Conservation (phyloP, 1,140 invertebrate species). For the Bombus terrestris region DNA sequence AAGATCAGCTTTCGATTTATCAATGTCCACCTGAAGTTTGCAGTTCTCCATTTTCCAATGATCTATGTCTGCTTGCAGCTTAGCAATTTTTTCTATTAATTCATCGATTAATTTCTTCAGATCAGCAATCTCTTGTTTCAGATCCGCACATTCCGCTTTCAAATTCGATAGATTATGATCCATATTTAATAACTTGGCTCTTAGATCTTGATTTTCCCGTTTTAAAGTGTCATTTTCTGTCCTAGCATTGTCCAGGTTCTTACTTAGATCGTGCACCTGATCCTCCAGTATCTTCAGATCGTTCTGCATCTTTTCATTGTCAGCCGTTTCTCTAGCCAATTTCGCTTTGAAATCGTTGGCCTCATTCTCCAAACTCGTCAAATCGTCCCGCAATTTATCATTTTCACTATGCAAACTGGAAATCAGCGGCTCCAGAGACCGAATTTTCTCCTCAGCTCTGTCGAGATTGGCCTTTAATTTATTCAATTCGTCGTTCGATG, state of each 20-base stretch:
- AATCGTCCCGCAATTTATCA: conserved; percentile 40
- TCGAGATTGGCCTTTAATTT: conserved; percentile 47
- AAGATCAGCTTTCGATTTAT: conserved; percentile 56
- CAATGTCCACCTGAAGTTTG: conserved; percentile 52
- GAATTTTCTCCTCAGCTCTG: conserved; percentile 41
- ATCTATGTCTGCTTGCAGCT: conserved; percentile 57
- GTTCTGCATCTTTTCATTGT: conserved; percentile 32
- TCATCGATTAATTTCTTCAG: conserved; percentile 39
- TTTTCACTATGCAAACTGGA: conserved; percentile 45
- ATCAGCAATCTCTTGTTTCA: conserved; percentile 52
- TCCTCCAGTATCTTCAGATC: conserved; percentile 65
- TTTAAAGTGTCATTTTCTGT: conserved; percentile 43
- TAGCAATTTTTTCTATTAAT: conserved; percentile 48
- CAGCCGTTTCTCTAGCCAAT: conserved; percentile 33
- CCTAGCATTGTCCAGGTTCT: conserved; percentile 53
- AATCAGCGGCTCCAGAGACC: conserved; percentile 46
- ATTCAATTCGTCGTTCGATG: conserved; percentile 54
- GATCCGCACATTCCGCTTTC: conserved; percentile 31
- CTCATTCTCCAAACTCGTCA: conserved; percentile 36
- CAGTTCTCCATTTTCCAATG: conserved; percentile 63
- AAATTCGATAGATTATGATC: conserved; percentile 28
- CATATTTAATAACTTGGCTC: conserved; percentile 24
- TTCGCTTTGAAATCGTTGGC: conserved; percentile 23
- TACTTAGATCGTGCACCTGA: conserved; percentile 61
- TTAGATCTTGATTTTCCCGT: conserved; percentile 44